Percentiles rank a stretch among this genome's conserved stretches.
Evolutionary conservation across 2,113 vertebrate species (phyloP).

Genomic region (Fukomys damarensis): DNA sequence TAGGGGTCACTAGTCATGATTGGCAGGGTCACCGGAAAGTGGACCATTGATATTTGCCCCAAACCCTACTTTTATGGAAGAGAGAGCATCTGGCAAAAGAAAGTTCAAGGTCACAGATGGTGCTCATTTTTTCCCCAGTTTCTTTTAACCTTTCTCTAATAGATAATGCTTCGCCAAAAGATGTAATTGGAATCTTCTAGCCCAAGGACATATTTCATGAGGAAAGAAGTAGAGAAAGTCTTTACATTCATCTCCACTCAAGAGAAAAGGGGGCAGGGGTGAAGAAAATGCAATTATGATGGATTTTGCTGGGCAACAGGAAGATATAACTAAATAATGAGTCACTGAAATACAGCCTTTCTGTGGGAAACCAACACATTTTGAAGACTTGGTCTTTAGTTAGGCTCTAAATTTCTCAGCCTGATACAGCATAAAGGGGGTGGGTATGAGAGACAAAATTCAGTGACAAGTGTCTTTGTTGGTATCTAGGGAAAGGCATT

Average conservation of each 20-base stretch:
- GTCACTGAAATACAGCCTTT: constrained; percentile 12
- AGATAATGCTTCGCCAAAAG: constrained; percentile 52
- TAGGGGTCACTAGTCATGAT: neutral
- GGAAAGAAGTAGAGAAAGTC: constrained; percentile 55
- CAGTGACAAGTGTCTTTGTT: neutral
- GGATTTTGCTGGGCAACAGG: neutral
- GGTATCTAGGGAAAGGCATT: neutral
- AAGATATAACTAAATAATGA: constrained; percentile 55
- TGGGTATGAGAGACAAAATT: neutral
- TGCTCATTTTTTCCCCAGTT: constrained; percentile 17
- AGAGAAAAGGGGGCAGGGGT: neutral
- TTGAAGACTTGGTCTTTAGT: constrained; percentile 33
- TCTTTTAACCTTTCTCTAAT: constrained; percentile 55
- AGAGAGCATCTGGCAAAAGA: constrained; percentile 25
- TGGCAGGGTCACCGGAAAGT: neutral
- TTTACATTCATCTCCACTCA: constrained; percentile 60
- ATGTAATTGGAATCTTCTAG: constrained; percentile 62
- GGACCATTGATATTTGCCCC: neutral
- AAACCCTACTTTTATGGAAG: neutral
- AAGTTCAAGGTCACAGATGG: constrained; percentile 51
- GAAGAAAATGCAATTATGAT: constrained; percentile 64
- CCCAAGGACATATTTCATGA: constrained; percentile 65
- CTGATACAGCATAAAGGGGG: neutral
- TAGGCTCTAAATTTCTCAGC: neutral
- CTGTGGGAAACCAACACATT: neutral